A percentile compares a stretch with the other conserved stretches of the same genome.
Conservation (phyloP, 2,888 invertebrate species). For the Hydraecia micacea region DNA sequence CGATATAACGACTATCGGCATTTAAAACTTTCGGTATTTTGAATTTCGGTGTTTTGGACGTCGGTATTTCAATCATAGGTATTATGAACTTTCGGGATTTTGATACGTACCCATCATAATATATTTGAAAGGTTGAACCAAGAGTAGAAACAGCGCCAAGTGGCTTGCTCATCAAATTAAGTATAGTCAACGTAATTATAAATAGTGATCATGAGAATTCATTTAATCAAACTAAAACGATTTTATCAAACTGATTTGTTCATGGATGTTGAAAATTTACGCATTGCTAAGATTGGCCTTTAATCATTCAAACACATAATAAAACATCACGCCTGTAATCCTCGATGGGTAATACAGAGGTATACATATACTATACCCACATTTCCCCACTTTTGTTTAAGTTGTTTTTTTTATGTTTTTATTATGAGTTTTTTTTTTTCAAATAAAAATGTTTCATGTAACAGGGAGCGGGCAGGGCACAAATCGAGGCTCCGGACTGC, state of each 20-base stretch:
- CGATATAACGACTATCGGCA: no score
- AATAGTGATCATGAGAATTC: not conserved
- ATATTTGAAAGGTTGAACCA: not conserved
- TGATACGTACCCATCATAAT: no score
- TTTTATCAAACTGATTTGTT: not conserved
- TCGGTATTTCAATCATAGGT: no score
- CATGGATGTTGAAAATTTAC: not conserved
- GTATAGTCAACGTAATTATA: not conserved
- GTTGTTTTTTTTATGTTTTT: no score
- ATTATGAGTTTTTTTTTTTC: no score
- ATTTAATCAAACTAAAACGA: not conserved
- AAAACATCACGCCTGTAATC: not conserved
- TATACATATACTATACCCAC: not conserved
- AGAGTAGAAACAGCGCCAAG: not conserved
- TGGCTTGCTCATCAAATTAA: not conserved
- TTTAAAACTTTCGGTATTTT: no score
- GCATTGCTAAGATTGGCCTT: not conserved
- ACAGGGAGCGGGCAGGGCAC: no score
- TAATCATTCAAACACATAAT: no score
- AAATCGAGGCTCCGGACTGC: not conserved
- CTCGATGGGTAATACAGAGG: not conserved
- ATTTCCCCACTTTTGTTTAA: no score
- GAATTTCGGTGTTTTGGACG: no score
- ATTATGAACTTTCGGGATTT: no score
- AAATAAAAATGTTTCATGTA: no score